Evolutionary conservation across 37 sponge, comb jelly and placozoan genomes (phyloP), one percentile per base, ranked within the genome.

Genomic region (Chondrilla cf. caribensis): DNA sequence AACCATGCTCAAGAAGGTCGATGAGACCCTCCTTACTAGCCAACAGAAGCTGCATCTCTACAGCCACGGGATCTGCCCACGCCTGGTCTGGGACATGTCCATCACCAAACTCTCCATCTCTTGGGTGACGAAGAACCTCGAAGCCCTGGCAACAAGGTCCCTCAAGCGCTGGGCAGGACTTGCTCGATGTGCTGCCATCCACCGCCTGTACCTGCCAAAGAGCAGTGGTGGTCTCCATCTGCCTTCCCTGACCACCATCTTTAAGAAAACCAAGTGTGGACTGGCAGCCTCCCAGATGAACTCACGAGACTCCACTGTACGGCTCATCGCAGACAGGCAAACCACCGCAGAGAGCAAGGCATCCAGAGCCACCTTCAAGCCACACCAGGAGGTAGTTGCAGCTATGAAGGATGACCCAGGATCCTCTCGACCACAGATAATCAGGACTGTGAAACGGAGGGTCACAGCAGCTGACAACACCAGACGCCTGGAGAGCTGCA

Each of bases 131-230:
- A 54, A 25, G 35, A 70, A 2, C 25, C 72, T 70, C 2, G 83
- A 82, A 4, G 54, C 83, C 11, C 8, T 70, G 58, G 83, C 73
- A 1, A 82, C 83, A 25, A 31, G 58, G 38, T 82, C 21, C 58
- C 83, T 82, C 41, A 82, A 82, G 72, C 40, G 58, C 28, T 82
- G 83, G 83, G 3, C 83, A 29, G 83, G 83, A 3, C 41, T 82
- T 28, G 72, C 83, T 3, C 5, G 38, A 9, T 4, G 70, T 17
- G 83, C 83, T 9, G 72, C 40, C 22, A 18, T 72, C 18, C 24
- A 66, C 22, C 33, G 71, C 2, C 43, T 82, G 3, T 82, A 82
- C 58, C 57, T 82, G 4, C 83, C 83, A 1, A 68, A 54, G 47
- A 21, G 24, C 8, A 43, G 28, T 64, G 72, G 71, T 35, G 83